Conservation (phyloP, 2,797 vertebrate species). For the Pteronotus mesoamericanus region DNA sequence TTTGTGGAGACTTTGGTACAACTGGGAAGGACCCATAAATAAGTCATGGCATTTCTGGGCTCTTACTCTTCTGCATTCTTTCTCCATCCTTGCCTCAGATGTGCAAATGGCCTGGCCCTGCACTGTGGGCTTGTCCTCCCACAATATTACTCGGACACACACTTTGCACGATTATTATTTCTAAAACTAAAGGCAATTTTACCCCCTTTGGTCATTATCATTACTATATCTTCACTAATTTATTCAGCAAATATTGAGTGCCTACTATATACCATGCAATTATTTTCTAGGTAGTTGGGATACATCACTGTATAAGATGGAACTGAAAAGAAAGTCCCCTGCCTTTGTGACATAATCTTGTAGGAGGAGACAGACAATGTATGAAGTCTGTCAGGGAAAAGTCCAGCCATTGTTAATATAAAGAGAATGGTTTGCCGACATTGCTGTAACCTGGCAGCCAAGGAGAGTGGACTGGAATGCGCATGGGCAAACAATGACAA, state of each 20-base stretch:
- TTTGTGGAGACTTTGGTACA: not conserved
- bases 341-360: not conserved
- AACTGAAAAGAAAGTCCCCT: not conserved
- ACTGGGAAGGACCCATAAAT: not conserved
- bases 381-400: not conserved
- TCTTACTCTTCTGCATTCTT: not conserved
- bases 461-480: not conserved
- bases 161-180: not conserved
- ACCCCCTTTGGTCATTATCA: not conserved
- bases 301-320: not conserved
- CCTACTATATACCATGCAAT: not conserved
- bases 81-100: not conserved
- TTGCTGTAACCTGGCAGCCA: not conserved
- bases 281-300: constrained; percentile 3
- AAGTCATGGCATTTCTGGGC: not conserved
- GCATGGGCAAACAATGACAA: not conserved
- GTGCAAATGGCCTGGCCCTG: not conserved
- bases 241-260: not conserved
- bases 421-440: not conserved
- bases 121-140: not conserved
- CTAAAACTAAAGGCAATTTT: not conserved
- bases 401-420: not conserved
- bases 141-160: not conserved
- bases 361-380: not conserved
- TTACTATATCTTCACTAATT: not conserved